These are phyloP conservation scores for Ceyx erithaca DNA, from an alignment of 2,797 vertebrate species.

Conservation along the genomic window DNA sequence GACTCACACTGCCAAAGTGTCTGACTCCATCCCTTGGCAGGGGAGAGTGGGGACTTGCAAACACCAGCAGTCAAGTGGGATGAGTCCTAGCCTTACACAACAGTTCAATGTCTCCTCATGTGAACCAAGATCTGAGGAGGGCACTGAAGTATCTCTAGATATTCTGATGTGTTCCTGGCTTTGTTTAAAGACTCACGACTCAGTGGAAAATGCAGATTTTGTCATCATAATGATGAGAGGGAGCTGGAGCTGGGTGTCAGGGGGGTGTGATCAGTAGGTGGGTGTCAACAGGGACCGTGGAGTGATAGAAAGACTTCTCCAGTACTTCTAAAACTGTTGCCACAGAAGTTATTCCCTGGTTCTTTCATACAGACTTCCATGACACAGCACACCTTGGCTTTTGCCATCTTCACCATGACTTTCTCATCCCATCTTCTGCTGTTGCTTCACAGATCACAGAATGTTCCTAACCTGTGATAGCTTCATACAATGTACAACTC, in stretches of 20 bases:
- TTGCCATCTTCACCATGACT: not conserved
- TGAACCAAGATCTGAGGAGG: not conserved
- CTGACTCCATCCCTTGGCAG: constrained; percentile 35
- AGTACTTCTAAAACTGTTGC: not conserved
- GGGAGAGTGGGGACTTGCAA: not conserved
- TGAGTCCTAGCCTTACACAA: not conserved
- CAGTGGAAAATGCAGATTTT: not conserved
- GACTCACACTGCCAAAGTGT: constrained; percentile 62
- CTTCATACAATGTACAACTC: not conserved
- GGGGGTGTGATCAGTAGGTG: not conserved
- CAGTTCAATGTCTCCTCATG: not conserved
- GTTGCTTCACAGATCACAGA: not conserved
- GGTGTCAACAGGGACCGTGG: not conserved
- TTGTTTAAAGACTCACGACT: not conserved
- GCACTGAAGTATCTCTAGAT: not conserved
- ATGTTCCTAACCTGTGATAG: not conserved
- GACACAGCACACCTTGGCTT: not conserved
- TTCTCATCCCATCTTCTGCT: not conserved
- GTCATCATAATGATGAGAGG: not conserved
- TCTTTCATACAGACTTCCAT: not conserved
- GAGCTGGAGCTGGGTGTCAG: not conserved
- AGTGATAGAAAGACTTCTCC: not conserved
- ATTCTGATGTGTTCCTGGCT: not conserved
- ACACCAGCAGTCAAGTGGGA: not conserved
- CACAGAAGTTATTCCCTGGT: not conserved